Evolutionary conservation across 1,140 invertebrate genomes (phyloP).

Genomic region (Ceratoteleas bidentatus): DNA sequence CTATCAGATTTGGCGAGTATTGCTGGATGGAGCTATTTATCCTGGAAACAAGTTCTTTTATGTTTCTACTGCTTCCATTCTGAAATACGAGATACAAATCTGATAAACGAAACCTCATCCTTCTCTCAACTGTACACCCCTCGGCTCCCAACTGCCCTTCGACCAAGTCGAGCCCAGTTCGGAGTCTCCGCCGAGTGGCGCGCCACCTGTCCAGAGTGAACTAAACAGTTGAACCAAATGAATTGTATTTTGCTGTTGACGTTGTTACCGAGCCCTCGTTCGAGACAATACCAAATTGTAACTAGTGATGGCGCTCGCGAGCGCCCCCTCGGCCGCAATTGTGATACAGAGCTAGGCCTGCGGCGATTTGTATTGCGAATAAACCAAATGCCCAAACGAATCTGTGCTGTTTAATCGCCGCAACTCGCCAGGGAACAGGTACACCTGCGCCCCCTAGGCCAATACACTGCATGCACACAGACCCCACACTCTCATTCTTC

Average conservation of each 20-base stretch:
- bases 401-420: slow-evolving; percentile 44
- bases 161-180: too few relatives aligned
- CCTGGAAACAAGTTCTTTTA: too few relatives aligned
- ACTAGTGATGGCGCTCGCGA: slow-evolving; percentile 17
- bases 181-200: too few relatives aligned
- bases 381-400: slow-evolving; percentile 44
- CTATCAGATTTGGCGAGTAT: too few relatives aligned
- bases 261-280: slow-evolving; percentile 3
- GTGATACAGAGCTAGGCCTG: slow-evolving; percentile 20
- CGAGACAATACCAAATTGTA: slow-evolving; percentile 48
- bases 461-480: slow-evolving; percentile 37
- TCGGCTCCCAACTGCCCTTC: too few relatives aligned
- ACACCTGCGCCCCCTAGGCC: too few relatives aligned
- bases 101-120: too few relatives aligned
- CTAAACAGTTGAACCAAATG: slow-evolving; percentile 11
- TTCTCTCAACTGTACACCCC: too few relatives aligned
- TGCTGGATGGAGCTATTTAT: too few relatives aligned
- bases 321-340: slow-evolving; percentile 24
- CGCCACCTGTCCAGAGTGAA: background rate
- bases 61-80: too few relatives aligned
- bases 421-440: too few relatives aligned
- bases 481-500: slow-evolving; percentile 10
- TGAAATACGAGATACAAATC: too few relatives aligned
- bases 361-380: slow-evolving; percentile 44
- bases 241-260: slow-evolving; percentile 40